phyloP scores from a whole-genome alignment of 2,888 invertebrate genomes.

The Oligia fasciuncula region DNA sequence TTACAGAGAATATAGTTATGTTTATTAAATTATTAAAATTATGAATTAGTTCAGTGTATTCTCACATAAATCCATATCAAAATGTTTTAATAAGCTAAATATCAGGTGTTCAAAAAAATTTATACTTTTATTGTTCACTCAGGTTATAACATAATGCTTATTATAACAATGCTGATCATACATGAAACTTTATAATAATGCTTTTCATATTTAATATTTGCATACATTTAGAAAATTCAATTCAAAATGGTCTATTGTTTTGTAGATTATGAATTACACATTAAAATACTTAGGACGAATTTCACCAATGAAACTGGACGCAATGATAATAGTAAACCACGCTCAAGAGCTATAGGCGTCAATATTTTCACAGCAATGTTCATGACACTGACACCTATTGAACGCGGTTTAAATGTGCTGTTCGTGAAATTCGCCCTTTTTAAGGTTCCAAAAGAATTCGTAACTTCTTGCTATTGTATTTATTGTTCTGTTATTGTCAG shows the following conservation, averaged over 20 bases:
- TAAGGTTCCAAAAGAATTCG: not conserved
- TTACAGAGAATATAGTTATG: not conserved
- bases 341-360: not conserved
- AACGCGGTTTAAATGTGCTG: not conserved
- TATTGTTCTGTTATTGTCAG: too few species aligned
- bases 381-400: not conserved
- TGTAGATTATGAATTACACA: slow-evolving; percentile 1
- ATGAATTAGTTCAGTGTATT: not conserved
- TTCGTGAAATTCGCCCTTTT: not conserved
- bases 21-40: not conserved
- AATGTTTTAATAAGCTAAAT: not conserved
- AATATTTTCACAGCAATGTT: not conserved
- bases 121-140: not conserved
- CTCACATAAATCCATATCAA: not conserved
- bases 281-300: not conserved
- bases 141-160: not conserved
- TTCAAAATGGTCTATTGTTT: slow-evolving; percentile 6
- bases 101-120: not conserved
- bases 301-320: not conserved
- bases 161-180: not conserved
- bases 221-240: not conserved
- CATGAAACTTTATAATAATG: not conserved
- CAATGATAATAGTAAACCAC: not conserved
- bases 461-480: not conserved
- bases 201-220: not conserved